phyloP scores from a whole-genome alignment of 2,113 vertebrate genomes.

The Rynchops niger region DNA sequence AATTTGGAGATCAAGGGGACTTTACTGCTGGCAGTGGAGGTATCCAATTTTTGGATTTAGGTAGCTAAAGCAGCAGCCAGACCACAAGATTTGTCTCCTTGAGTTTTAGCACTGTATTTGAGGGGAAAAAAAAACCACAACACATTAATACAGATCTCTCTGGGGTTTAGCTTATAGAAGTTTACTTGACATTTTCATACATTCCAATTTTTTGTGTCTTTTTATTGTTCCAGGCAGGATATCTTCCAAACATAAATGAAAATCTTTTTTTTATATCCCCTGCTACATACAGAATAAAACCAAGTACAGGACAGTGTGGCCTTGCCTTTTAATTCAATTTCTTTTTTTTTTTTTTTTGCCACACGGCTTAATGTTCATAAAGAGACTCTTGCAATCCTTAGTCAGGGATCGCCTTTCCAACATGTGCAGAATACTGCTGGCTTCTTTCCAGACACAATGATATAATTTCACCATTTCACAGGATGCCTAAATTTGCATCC shows the following conservation, averaged over 20 bases:
- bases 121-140: accelerated
- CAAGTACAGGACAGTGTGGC: not conserved
- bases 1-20: conserved; percentile 31
- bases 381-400: not conserved
- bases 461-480: not conserved
- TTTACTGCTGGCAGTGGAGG: not conserved
- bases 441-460: not conserved
- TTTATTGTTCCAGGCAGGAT: not conserved
- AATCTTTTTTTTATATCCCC: not conserved
- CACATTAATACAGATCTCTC: not conserved
- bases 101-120: conserved; percentile 6
- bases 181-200: not conserved
- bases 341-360: not conserved
- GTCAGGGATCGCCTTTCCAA: not conserved
- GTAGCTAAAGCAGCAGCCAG: not conserved
- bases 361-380: not conserved
- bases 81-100: not conserved
- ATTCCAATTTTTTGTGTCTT: not conserved
- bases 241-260: not conserved
- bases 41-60: conserved; percentile 46
- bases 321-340: not conserved
- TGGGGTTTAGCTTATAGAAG: not conserved
- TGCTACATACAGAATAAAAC: not conserved
- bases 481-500: not conserved
- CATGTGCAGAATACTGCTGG: not conserved